Percentiles rank a stretch among this genome's conserved stretches.
Conservation (phyloP, 2,888 invertebrate genomes). For the Polydrusus pterygomalis region DNA sequence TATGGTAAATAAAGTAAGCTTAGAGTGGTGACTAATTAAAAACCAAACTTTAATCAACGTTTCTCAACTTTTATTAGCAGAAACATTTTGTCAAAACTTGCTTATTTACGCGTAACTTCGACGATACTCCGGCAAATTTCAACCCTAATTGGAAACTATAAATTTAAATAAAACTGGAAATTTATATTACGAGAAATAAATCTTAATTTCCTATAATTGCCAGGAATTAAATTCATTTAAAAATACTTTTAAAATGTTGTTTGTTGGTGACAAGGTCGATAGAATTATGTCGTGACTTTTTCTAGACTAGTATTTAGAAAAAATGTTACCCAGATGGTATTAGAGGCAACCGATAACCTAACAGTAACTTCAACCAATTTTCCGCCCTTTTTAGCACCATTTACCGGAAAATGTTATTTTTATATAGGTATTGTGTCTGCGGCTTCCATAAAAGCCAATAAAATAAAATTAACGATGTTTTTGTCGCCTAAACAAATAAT, state of each 20-base stretch:
- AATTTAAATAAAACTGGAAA: slow-evolving; percentile 38
- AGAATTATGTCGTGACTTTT: neutral
- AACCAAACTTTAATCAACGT: slow-evolving; percentile 39
- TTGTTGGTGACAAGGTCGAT: neutral
- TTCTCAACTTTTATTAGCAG: slow-evolving; percentile 44
- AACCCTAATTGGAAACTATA: slow-evolving; percentile 42
- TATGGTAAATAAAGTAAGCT: slow-evolving; percentile 20
- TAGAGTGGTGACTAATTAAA: slow-evolving; percentile 37
- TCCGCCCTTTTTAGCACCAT: slow-evolving; percentile 4
- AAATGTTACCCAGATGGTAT: neutral
- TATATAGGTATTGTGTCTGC: slow-evolving; percentile 25
- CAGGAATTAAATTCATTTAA: neutral
- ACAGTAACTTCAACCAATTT: slow-evolving; percentile 7
- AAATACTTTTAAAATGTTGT: neutral
- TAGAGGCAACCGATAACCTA: neutral
- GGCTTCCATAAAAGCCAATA: slow-evolving; percentile 30
- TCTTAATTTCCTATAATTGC: neutral
- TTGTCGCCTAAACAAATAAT: slow-evolving; percentile 46
- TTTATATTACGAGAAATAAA: slow-evolving; percentile 9
- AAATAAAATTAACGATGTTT: slow-evolving; percentile 41
- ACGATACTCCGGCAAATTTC: slow-evolving; percentile 1
- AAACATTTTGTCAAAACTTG: slow-evolving; percentile 44
- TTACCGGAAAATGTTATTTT: slow-evolving; percentile 9
- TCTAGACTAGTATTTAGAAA: too few relatives aligned
- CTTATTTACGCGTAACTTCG: slow-evolving; percentile 35